phyloP scores from a whole-genome alignment of 2,888 invertebrate genomes.

The Noctua janthina region DNA sequence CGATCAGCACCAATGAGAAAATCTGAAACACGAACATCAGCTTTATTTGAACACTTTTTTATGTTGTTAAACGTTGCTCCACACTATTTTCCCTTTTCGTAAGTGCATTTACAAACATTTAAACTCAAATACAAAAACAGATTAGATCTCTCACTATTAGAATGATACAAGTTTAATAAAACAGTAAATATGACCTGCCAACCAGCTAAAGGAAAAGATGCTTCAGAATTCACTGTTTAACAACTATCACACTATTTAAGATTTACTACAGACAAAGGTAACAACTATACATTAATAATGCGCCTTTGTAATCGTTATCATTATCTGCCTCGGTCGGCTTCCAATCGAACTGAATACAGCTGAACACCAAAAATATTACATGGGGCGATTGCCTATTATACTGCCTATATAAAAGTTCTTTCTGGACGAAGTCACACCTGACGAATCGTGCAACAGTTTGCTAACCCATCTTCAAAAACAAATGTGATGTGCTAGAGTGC shows the following conservation, averaged over 20 bases:
- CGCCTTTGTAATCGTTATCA: neutral
- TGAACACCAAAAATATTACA: too few species aligned
- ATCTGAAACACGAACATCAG: neutral
- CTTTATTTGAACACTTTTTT: neutral
- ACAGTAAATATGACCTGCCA: neutral
- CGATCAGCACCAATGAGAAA: neutral
- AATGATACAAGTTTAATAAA: neutral
- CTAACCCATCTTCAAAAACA: too few species aligned
- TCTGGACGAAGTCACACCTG: too few species aligned
- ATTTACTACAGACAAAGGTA: neutral
- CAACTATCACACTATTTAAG: neutral
- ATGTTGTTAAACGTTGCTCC: neutral
- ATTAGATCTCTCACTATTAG: neutral
- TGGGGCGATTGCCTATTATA: too few species aligned
- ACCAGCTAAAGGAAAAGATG: neutral
- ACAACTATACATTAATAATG: neutral
- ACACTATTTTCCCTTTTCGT: neutral
- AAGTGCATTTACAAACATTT: neutral
- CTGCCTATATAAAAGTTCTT: too few species aligned
- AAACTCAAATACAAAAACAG: neutral
- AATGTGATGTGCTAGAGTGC: too few species aligned
- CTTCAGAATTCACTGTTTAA: neutral
- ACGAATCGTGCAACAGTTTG: too few species aligned
- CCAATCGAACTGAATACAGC: too few species aligned
- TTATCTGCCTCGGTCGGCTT: too few species aligned